Percentiles rank a stretch among this genome's conserved stretches.
These are phyloP conservation scores for Henicopernis longicauda DNA, from an alignment of 2,113 vertebrate genomes.

Conservation along the genomic window DNA sequence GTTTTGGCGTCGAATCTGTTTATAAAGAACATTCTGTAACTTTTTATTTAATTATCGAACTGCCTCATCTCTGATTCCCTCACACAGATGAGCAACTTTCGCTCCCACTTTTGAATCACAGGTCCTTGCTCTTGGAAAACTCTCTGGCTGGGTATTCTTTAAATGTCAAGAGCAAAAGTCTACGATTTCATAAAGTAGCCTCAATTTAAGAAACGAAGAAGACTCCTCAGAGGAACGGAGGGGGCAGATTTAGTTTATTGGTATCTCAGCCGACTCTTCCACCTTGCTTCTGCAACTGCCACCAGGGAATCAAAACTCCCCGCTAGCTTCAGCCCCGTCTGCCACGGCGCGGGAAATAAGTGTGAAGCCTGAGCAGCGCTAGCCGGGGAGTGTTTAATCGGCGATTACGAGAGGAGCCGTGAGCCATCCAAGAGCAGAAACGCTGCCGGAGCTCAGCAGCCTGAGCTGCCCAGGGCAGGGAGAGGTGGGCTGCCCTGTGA, in stretches of 20 bases:
- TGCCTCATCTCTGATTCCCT: not conserved
- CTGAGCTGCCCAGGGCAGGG: not conserved
- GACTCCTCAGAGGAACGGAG: not conserved
- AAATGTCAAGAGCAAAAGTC: not conserved
- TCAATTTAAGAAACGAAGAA: not conserved
- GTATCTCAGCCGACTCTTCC: not conserved
- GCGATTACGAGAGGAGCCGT: not conserved
- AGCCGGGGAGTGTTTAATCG: not conserved
- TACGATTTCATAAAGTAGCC: not conserved
- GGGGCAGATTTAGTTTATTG: not conserved
- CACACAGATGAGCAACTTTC: not conserved
- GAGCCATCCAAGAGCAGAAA: not conserved
- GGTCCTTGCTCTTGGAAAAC: not conserved
- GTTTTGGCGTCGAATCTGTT: not conserved
- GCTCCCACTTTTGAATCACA: not conserved
- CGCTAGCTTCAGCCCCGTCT: not conserved
- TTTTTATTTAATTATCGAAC: not conserved
- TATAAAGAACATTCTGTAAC: not conserved
- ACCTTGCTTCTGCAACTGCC: not conserved
- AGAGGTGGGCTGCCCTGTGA: not conserved
- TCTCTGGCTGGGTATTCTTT: not conserved
- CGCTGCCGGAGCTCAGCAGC: not conserved
- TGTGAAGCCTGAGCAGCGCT: not conserved
- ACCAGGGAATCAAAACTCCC: not conserved
- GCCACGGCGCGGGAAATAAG: not conserved